Evolutionary conservation across 1,140 invertebrate species (phyloP), one percentile per base, ranked within the genome.

Genomic region (Trypoxylus dichotomus): DNA sequence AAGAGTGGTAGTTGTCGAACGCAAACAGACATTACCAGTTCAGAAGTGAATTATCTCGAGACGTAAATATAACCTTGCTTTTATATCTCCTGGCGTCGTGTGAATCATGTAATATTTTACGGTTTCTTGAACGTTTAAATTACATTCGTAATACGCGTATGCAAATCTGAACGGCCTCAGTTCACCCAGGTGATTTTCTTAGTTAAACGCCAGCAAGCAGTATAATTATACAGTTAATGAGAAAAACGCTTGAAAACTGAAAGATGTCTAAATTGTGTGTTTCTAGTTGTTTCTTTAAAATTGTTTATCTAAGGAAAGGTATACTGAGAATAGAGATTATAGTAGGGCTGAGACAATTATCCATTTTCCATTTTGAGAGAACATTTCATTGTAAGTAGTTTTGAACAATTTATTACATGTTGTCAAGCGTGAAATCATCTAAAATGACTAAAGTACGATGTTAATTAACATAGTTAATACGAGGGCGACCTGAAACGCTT

Each of bases 31-130:
- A 68, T 68, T 68, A 27, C 60, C 5, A 29, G 60, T 68, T 68
- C 60, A 68, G 27, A 68, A 68, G 60, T 29, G 13, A 68, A 68
- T 68, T 68, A 27, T 68, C 60, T 68, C 7, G 3, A 29, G 60
- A 24, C 60, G 24, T 68, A 68, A 68, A 68, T 68, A 68, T 25
- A 27, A 68, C 60, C 60, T 25, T 68, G 60, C 24, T 68, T n/a
- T 68, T 68, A 68, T 68, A 1, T 6, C 60, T 29, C 8, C 19
- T 29, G 24, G 60, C 60, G 13, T 13, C 60, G 13, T 27, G 27
- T 68, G 27, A 29, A 68, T 68, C 60, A 29, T 29, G 24, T 68
- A 68, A 68, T 29, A 24, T 24, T 68, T 68, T 68, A 68, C 60
- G 60, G 21, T 21, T 68, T 68, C 27, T 24, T 29, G 27, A 68